Evolutionary conservation across 2,888 invertebrate species (phyloP), one percentile per base, ranked within the genome.

Genomic region (Cosmia trapezina): DNA sequence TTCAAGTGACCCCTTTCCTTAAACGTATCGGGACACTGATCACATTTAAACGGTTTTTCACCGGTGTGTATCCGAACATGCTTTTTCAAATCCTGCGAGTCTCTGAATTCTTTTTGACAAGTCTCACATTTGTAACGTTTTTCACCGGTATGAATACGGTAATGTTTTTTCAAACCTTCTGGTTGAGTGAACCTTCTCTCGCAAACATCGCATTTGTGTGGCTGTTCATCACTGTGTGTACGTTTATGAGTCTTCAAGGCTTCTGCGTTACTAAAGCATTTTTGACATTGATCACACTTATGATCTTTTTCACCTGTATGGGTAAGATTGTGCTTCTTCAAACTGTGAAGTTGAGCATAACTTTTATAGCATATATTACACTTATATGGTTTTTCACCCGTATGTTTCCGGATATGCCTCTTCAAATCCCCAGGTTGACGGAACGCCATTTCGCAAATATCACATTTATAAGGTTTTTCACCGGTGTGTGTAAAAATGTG

Each of bases 401-500:
- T 77, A 22, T 80, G 79, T 33, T 33, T 71, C 4, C 76, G 33
- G 0, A 51, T 37, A 41, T 80, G 79, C 4, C 81, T 61, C 4
- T 56, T 71, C 28, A 80, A 65, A 9, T 81, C 72, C 0, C 67
- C 67, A 0, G 60, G 76, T 53, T 81, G 76, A 17, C 72, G 60
- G 28, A 80, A 81, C 0, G 53, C 68, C 59, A 57, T 68, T 0
- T 57, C 77, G 17, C 81, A 76, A 17, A 8, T 5, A 2, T 77
- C 77, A 5, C 80, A 80, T 5, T 76, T 68, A 8, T 62, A 72
- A 0, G 72, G 72, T 14, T 51, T 81, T 45, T 80, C 81, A 0
- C 73, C 81, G 0, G 81, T 77, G 14, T 80, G 80, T 6, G 56
- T 80, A 12, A 61, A 81, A 28, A 53, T 76, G 3, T 80, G 76